phyloP scores from a whole-genome alignment of 2,888 invertebrate species.

The Pandemis cinnamomeana region DNA sequence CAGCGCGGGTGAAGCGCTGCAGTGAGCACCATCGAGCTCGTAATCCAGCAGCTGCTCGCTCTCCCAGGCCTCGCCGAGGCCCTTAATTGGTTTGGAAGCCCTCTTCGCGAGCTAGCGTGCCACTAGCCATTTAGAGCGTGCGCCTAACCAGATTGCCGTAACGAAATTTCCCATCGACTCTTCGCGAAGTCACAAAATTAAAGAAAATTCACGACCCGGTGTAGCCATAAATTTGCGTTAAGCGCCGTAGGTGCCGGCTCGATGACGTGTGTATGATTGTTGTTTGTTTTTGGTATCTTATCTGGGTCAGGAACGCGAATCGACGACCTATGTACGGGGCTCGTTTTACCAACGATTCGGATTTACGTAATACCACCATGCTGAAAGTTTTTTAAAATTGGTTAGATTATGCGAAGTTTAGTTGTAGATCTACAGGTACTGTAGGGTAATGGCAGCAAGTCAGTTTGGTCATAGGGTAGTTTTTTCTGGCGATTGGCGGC shows the following conservation, averaged over 20 bases:
- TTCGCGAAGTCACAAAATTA: constrained; percentile 61
- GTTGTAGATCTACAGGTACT: constrained; percentile 52
- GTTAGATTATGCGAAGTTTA: constrained; percentile 61
- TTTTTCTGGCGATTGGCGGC: constrained; percentile 73
- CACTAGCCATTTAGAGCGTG: constrained; percentile 73
- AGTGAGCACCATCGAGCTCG: constrained; percentile 82
- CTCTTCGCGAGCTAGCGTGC: constrained; percentile 81
- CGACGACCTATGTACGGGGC: background rate
- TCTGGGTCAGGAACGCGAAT: constrained; percentile 58
- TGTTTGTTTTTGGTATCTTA: constrained; percentile 59
- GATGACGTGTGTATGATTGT: constrained; percentile 53
- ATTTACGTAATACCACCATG: constrained; percentile 1
- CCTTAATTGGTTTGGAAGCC: constrained; percentile 83
- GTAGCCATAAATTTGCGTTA: constrained; percentile 64
- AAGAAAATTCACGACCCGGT: constrained; percentile 56
- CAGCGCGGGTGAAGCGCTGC: constrained; percentile 63
- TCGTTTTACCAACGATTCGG: background rate
- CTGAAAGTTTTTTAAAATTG: constrained; percentile 53
- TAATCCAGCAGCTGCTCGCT: constrained; percentile 75
- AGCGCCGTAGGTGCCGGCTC: constrained; percentile 69
- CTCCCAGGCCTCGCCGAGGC: constrained; percentile 81
- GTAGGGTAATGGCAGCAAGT: constrained; percentile 60
- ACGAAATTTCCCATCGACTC: constrained; percentile 77
- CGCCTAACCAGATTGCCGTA: constrained; percentile 82
- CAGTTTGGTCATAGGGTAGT: constrained; percentile 75